phyloP scores from a whole-genome alignment of 2,113 vertebrate genomes.

The Alexandromys fortis region DNA sequence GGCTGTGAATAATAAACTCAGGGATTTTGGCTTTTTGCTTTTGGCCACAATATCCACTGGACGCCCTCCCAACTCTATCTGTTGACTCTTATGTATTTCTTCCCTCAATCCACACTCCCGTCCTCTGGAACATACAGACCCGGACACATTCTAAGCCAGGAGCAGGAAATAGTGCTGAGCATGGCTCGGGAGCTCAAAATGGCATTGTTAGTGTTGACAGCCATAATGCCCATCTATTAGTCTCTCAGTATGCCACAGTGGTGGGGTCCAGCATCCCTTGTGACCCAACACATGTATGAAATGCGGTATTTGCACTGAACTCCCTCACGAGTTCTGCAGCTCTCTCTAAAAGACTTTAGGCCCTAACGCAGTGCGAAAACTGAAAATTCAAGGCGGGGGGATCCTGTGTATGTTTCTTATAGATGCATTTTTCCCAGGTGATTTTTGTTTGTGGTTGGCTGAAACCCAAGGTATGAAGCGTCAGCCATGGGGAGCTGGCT shows the following conservation, averaged over 20 bases:
- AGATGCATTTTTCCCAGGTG: neutral
- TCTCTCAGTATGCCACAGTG: neutral
- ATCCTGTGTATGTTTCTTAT: too few species aligned
- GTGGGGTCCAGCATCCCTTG: neutral
- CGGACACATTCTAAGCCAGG: neutral
- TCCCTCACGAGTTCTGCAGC: neutral
- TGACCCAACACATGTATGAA: neutral
- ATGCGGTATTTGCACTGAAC: neutral
- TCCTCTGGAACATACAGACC: too few species aligned
- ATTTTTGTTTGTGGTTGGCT: neutral
- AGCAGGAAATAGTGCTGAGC: neutral
- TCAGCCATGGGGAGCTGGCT: neutral
- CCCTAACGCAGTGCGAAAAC: neutral
- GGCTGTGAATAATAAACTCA: too few species aligned
- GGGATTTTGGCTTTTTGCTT: too few species aligned
- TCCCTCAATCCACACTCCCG: too few species aligned
- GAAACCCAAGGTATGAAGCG: neutral
- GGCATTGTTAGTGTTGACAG: neutral
- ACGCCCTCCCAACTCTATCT: too few species aligned
- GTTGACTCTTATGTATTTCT: too few species aligned
- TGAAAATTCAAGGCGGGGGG: neutral
- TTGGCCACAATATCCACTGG: too few species aligned
- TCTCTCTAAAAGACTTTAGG: neutral
- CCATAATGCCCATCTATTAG: accelerated
- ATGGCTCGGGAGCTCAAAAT: neutral